Percentiles rank a stretch among this genome's conserved stretches.
phyloP scores from a whole-genome alignment of 2,113 vertebrate genomes.

The Salvator merianae region DNA sequence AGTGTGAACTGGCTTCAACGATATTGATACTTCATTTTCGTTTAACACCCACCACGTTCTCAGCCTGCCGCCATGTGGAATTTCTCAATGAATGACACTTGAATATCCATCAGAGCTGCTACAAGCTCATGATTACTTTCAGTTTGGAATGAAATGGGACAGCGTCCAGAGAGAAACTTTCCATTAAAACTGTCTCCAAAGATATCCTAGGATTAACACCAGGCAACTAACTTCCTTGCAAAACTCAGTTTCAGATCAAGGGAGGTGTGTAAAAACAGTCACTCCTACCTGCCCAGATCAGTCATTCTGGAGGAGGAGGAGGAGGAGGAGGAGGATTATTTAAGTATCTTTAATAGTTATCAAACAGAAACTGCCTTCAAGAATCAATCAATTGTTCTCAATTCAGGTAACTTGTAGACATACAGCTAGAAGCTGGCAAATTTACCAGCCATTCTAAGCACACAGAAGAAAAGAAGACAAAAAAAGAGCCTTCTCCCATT shows the following conservation, averaged over 20 bases:
- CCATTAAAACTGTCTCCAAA: not conserved
- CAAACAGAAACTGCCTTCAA: not conserved
- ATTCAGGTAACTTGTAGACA: not conserved
- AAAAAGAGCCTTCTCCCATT: too few relatives aligned
- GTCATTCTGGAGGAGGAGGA: not conserved
- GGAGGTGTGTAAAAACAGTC: not conserved
- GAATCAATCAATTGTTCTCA: not conserved
- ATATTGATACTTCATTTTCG: constrained; percentile 74
- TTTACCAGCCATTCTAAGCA: not conserved
- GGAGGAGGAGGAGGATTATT: not conserved
- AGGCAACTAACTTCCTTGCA: not conserved
- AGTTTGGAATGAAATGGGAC: not conserved
- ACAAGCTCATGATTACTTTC: not conserved
- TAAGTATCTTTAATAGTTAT: not conserved
- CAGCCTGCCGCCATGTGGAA: constrained; percentile 16
- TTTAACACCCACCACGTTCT: constrained; percentile 18
- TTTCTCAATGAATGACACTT: constrained; percentile 48
- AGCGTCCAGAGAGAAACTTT: not conserved
- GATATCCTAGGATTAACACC: not conserved
- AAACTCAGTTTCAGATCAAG: not conserved
- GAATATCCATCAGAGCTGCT: not conserved
- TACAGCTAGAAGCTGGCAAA: too few relatives aligned
- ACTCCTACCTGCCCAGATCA: not conserved
- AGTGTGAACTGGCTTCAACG: constrained; percentile 63
- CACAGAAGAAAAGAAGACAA: too few relatives aligned